Conservation (phyloP, 1,140 invertebrate species). For the Drosophila murphyi region DNA sequence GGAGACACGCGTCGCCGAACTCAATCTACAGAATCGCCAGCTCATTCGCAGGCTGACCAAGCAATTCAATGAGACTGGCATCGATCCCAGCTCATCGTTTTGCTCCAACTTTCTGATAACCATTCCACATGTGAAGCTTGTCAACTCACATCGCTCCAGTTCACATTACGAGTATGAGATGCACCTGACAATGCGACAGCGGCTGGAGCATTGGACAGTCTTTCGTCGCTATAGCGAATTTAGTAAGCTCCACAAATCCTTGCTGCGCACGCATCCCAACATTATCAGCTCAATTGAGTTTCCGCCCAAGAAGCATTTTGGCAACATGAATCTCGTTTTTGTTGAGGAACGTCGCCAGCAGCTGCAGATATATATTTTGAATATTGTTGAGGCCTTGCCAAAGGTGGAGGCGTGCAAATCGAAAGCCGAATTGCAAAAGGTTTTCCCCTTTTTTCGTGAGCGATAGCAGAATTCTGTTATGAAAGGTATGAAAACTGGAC, state of each 20-base stretch:
- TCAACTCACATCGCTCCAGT: conserved; percentile 53
- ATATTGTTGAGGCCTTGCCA: conserved; percentile 89
- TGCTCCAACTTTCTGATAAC: conserved; percentile 80
- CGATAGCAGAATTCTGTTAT: conserved; percentile 40
- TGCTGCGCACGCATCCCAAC: conserved; percentile 90
- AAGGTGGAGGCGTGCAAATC: conserved; percentile 87
- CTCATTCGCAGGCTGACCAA: conserved; percentile 70
- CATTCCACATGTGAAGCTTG: conserved; percentile 77
- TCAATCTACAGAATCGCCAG: conserved; percentile 73
- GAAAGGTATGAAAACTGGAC: conserved; percentile 2
- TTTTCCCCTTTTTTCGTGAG: conserved; percentile 78
- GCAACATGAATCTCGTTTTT: conserved; percentile 93
- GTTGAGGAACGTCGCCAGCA: conserved; percentile 91
- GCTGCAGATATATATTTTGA: conserved; percentile 91
- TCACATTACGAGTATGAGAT: conserved; percentile 77
- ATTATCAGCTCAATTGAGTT: conserved; percentile 92
- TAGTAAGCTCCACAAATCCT: conserved; percentile 89
- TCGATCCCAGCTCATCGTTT: conserved; percentile 72
- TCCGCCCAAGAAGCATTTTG: conserved; percentile 94
- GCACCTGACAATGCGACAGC: conserved; percentile 81
- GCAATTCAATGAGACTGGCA: conserved; percentile 73
- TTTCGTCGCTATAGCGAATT: conserved; percentile 95
- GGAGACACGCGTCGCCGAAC: conserved; percentile 73
- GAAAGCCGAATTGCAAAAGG: conserved; percentile 73
- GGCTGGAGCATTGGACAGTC: conserved; percentile 95